A percentile compares a stretch with the other conserved stretches of the same genome.
phyloP scores from a whole-genome alignment of 2,797 vertebrate species.

The Aphelocoma californica region DNA sequence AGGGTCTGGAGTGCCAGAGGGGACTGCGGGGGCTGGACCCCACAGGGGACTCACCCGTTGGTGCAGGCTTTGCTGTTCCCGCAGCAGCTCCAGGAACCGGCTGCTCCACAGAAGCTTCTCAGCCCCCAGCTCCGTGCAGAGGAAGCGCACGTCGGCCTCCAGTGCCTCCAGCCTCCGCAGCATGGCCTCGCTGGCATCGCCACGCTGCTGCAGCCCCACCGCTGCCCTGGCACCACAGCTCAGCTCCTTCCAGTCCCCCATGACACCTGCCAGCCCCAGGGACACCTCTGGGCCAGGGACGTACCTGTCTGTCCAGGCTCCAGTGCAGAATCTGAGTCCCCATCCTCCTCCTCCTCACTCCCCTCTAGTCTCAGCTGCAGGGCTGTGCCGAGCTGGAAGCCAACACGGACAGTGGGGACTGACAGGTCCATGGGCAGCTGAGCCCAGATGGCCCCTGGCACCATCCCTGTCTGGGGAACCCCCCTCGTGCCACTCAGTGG shows the following conservation, averaged over 20 bases:
- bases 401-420: background rate
- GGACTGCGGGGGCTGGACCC: background rate
- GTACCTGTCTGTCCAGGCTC: background rate
- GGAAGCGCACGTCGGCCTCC: conserved; percentile 78
- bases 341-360: background rate
- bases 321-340: fast-evolving
- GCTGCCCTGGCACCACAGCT: background rate
- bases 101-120: conserved; percentile 65
- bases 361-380: background rate
- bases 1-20: background rate
- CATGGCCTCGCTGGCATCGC: background rate
- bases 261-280: fast-evolving
- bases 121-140: conserved; percentile 70
- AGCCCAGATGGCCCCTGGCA: background rate
- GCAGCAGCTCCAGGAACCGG: conserved; percentile 62
- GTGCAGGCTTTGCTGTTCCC: conserved; percentile 75
- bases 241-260: background rate
- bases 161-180: conserved; percentile 74
- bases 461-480: fast-evolving
- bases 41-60: conserved; percentile 61
- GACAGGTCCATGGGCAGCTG: fast-evolving
- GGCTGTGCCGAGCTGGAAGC: background rate
- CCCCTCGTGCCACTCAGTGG: background rate
- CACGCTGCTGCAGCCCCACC: background rate
- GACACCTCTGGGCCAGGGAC: fast-evolving